Evolutionary conservation across 1,140 invertebrate species (phyloP).

Genomic region (Papilio dardanus): DNA sequence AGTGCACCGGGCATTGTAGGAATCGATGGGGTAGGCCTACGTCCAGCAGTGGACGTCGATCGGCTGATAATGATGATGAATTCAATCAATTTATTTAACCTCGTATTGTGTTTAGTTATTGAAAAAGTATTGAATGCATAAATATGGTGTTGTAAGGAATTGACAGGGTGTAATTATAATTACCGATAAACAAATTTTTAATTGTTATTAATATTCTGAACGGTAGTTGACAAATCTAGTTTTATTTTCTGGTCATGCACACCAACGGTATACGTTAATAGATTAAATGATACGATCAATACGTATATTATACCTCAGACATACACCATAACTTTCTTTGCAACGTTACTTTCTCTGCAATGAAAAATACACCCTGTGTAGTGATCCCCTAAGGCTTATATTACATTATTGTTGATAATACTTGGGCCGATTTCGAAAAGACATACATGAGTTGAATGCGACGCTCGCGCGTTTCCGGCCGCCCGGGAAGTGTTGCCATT

Average conservation of each 20-base stretch:
- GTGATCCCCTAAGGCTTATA: not conserved
- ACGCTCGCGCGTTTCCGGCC: conserved; percentile 52
- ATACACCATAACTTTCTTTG: conserved; percentile 45
- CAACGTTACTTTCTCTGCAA: conserved; percentile 39
- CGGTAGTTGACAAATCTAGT: conserved; percentile 45
- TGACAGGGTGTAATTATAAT: no score
- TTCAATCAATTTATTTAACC: no score
- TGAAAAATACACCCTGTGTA: not conserved
- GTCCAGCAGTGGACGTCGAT: no score
- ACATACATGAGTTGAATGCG: conserved; percentile 55
- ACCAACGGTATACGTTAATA: conserved; percentile 50
- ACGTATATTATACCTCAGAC: conserved; percentile 16
- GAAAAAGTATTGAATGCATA: no score
- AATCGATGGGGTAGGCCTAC: no score
- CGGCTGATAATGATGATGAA: no score
- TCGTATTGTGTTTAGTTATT: no score
- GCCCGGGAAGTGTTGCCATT: conserved; percentile 50
- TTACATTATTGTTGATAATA: conserved; percentile 12
- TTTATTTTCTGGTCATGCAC: conserved; percentile 60
- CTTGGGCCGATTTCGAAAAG: conserved; percentile 44
- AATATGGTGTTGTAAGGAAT: no score
- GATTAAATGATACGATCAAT: conserved; percentile 37
- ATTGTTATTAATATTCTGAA: conserved; percentile 47
- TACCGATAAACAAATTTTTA: no score
- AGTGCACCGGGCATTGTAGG: no score